Conservation (phyloP, 2,113 vertebrate species). For the Neofelis nebulosa region DNA sequence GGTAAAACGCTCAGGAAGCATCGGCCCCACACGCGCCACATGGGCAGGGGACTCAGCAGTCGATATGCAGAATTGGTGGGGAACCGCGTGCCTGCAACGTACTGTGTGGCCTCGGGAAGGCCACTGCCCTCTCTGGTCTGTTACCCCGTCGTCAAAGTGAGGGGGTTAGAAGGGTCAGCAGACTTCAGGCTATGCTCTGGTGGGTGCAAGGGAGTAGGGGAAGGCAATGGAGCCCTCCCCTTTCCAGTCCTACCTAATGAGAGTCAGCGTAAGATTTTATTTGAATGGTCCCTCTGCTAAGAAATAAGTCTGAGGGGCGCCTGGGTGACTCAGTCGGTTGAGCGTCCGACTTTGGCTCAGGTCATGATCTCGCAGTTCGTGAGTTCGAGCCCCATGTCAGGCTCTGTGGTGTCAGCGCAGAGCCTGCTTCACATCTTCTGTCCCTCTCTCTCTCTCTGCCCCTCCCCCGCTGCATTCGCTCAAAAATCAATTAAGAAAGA, state of each 20-base stretch:
- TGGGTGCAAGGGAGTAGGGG: not conserved
- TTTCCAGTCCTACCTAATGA: not conserved
- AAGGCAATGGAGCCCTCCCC: not conserved
- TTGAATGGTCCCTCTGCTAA: not conserved
- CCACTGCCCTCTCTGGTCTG: not conserved
- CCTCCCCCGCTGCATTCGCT: too few species aligned
- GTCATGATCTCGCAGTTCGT: too few species aligned
- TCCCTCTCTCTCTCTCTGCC: too few species aligned
- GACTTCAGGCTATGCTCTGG: not conserved
- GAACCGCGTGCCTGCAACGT: not conserved
- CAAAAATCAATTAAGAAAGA: too few species aligned
- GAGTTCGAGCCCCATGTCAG: too few species aligned
- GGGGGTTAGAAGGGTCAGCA: not conserved
- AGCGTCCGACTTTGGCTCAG: too few species aligned
- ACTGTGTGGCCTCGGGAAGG: not conserved
- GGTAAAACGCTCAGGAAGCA: not conserved
- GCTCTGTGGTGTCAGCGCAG: too few species aligned
- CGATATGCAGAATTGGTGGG: not conserved
- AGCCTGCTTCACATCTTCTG: too few species aligned
- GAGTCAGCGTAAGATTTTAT: not conserved
- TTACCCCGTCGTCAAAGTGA: not conserved
- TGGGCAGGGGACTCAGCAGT: not conserved
- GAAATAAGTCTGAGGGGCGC: not conserved
- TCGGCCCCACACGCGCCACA: rapidly evolving
- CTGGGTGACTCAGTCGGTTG: too few species aligned